Conservation (phyloP, 2,888 invertebrate genomes). For the Stenodera caucasica region DNA sequence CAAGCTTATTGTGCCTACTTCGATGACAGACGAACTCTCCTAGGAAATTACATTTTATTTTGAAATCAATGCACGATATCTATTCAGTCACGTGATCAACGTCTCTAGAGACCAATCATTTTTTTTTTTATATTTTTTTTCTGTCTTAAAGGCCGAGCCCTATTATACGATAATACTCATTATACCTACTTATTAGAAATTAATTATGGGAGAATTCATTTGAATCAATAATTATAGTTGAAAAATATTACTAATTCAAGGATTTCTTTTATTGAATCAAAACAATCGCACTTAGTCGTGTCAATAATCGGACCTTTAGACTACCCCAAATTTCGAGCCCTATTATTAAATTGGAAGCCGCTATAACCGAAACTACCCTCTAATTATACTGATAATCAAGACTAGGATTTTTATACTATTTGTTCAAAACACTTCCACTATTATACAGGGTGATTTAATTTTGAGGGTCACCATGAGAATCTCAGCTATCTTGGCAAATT, state of each 20-base stretch:
- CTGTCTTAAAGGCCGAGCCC: too few species aligned
- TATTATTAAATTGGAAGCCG: constrained; percentile 4
- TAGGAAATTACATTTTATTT: constrained; percentile 18
- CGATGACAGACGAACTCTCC: constrained; percentile 9
- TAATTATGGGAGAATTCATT: too few species aligned
- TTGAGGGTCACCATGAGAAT: too few species aligned
- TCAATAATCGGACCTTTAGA: neutral
- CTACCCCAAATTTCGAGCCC: neutral
- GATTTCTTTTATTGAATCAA: neutral
- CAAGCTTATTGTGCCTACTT: constrained; percentile 6
- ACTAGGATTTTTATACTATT: neutral
- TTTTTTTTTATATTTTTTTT: too few species aligned
- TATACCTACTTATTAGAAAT: too few species aligned
- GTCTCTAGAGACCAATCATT: too few species aligned
- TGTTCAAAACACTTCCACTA: neutral
- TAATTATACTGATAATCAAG: neutral
- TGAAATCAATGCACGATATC: constrained; percentile 24
- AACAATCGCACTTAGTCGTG: too few species aligned
- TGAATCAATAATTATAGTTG: too few species aligned
- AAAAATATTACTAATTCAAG: neutral
- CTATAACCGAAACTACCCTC: neutral
- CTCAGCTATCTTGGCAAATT: too few species aligned
- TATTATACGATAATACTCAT: too few species aligned
- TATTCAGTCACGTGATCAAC: constrained; percentile 19
- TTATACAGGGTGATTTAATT: too few species aligned